Base-by-base conservation (phyloP, 2,888 invertebrate species). In the Iphiclides podalirius region DNA sequence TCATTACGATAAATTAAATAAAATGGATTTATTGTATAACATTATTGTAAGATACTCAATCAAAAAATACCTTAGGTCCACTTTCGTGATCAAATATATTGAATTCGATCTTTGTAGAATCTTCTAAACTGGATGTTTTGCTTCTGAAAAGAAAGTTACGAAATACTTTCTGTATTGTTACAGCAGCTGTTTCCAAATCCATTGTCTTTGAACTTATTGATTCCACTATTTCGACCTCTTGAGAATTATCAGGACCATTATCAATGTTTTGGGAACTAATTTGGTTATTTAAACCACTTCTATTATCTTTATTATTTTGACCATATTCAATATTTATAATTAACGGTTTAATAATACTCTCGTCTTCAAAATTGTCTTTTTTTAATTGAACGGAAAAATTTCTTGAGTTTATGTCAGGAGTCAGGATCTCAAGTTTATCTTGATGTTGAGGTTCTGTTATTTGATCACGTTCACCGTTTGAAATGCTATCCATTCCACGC, bases 91-190 rank as follows among this genome's bases (percentile, higher is more conserved):
- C 56, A 20, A 60, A 54, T 4, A 57, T 47, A 55, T 58, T 59
- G 6, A 62, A 58, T 33, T 78, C 79, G 40, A 79, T 79, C 54
- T 74, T 79, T 12, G 60, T 59, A 3, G 69, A 57, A 20, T 86
- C 86, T 33, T 88, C 87, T 52, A 79, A 76, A 20, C 85, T 87
- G 12, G 82, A 82, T 36, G 75, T 74, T 70, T 84, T 75, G 61
- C 80, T 86, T 70, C 79, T 84, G 57, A 83, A 83, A 49, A 90
- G 77, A 58, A 90, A 86, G 16, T 79, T 79, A 20, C 90, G 78
- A 62, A 91, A 89, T 43, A 90, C 89, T 70, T 90, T 88, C 67
- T 91, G 91, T 62, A 91, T 91, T n/a, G 91, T 90, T 44, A 90
- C 70, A 16, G 90, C 90, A 16, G 90, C 79, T 53, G 82, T 79